These are phyloP conservation scores for Taurulus bubalis DNA, from an alignment of 2,113 vertebrate species.

Conservation along the genomic window DNA sequence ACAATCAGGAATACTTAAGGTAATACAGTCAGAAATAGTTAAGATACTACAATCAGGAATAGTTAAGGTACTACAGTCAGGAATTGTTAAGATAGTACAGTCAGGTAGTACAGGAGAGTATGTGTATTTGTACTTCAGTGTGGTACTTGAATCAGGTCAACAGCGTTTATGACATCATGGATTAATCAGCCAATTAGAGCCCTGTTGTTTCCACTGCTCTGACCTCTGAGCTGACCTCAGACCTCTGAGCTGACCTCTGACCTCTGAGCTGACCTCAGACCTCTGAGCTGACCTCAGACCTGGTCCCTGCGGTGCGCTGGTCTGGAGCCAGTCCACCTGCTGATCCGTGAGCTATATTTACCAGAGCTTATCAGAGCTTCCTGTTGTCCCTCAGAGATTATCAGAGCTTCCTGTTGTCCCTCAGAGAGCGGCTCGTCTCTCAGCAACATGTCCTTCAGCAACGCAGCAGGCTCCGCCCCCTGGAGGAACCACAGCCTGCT, in stretches of 20 bases:
- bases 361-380: conserved; percentile 44
- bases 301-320: neutral
- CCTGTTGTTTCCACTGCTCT: neutral
- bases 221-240: neutral
- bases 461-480: neutral
- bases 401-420: neutral
- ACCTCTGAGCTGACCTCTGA: neutral
- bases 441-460: conserved; percentile 8
- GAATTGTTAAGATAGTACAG: too few relatives aligned
- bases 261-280: neutral
- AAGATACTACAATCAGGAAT: too few relatives aligned
- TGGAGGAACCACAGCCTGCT: conserved; percentile 70
- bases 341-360: conserved; percentile 49
- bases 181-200: conserved; percentile 1
- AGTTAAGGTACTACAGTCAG: too few relatives aligned
- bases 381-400: conserved; percentile 35
- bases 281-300: neutral
- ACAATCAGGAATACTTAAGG: too few relatives aligned
- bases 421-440: neutral
- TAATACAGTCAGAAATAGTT: too few relatives aligned
- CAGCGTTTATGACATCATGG: neutral
- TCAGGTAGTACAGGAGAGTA: too few relatives aligned
- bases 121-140: neutral
- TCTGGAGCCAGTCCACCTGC: neutral
- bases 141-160: neutral